Conservation (phyloP, 2,888 invertebrate species). For the Leptogaster cylindrica region DNA sequence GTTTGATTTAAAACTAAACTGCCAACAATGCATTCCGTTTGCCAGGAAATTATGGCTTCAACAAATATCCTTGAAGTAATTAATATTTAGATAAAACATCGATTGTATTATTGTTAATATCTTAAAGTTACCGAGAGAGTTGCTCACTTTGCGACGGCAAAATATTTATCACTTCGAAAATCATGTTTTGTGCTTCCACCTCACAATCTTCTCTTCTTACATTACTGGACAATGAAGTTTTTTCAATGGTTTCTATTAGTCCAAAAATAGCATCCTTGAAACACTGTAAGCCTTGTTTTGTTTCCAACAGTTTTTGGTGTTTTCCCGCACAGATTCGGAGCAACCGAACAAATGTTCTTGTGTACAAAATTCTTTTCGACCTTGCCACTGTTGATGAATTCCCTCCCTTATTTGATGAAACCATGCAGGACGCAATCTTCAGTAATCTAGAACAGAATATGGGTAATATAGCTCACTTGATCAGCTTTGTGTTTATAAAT, state of each 20-base stretch:
- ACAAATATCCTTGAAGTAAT: slow-evolving; percentile 54
- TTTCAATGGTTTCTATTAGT: slow-evolving; percentile 54
- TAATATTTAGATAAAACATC: background rate
- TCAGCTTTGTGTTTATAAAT: slow-evolving; percentile 50
- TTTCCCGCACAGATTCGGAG: slow-evolving; percentile 57
- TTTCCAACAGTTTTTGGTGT: slow-evolving; percentile 56
- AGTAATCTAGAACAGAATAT: slow-evolving; percentile 43
- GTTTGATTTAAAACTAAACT: slow-evolving; percentile 55
- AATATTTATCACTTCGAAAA: slow-evolving; percentile 58
- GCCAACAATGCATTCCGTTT: slow-evolving; percentile 53
- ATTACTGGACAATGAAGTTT: slow-evolving; percentile 43
- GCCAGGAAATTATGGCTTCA: slow-evolving; percentile 58
- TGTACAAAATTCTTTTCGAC: slow-evolving; percentile 59
- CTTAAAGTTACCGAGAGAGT: slow-evolving; percentile 42
- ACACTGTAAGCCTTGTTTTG: slow-evolving; percentile 56
- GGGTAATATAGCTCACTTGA: too few relatives aligned
- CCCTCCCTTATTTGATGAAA: background rate
- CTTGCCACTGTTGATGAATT: slow-evolving; percentile 51
- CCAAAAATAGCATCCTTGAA: slow-evolving; percentile 54
- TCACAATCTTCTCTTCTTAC: slow-evolving; percentile 52
- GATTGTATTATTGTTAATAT: background rate
- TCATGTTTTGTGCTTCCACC: slow-evolving; percentile 57
- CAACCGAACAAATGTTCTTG: slow-evolving; percentile 56
- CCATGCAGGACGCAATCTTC: slow-evolving; percentile 44
- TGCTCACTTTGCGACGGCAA: slow-evolving; percentile 58